Evolutionary conservation across 2,888 invertebrate genomes (phyloP).

Genomic region (Microdon myrmicae): DNA sequence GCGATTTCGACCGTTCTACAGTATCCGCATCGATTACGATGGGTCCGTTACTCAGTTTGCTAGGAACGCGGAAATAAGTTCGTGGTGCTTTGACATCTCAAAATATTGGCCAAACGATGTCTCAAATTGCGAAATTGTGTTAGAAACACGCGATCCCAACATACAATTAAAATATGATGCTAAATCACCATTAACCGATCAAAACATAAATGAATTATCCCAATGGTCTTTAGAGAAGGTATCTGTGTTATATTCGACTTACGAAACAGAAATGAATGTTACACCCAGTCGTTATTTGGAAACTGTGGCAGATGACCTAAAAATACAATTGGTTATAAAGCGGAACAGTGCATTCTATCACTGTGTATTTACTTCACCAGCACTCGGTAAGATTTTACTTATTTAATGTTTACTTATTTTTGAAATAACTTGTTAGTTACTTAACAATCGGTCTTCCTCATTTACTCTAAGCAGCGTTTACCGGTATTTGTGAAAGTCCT

Average conservation of each 20-base stretch:
- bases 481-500: too few species aligned
- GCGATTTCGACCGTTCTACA: slow-evolving; percentile 51
- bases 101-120: slow-evolving; percentile 63
- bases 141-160: slow-evolving; percentile 49
- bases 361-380: slow-evolving; percentile 60
- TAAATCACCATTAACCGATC: slow-evolving; percentile 54
- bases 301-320: slow-evolving; percentile 57
- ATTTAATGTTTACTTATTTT: too few species aligned
- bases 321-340: slow-evolving; percentile 57
- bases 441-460: background rate
- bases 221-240: slow-evolving; percentile 60
- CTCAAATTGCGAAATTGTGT: slow-evolving; percentile 58
- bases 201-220: slow-evolving; percentile 58
- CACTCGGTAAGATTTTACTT: slow-evolving; percentile 56
- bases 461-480: background rate
- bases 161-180: slow-evolving; percentile 54
- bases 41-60: slow-evolving; percentile 57
- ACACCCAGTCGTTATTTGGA: slow-evolving; percentile 38
- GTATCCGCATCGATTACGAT: slow-evolving; percentile 55
- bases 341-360: slow-evolving; percentile 60
- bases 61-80: slow-evolving; percentile 57
- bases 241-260: slow-evolving; percentile 37
- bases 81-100: slow-evolving; percentile 61
- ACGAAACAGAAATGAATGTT: slow-evolving; percentile 5
- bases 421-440: background rate